Conservation (phyloP, 2,113 vertebrate genomes). For the Etheostoma spectabile region DNA sequence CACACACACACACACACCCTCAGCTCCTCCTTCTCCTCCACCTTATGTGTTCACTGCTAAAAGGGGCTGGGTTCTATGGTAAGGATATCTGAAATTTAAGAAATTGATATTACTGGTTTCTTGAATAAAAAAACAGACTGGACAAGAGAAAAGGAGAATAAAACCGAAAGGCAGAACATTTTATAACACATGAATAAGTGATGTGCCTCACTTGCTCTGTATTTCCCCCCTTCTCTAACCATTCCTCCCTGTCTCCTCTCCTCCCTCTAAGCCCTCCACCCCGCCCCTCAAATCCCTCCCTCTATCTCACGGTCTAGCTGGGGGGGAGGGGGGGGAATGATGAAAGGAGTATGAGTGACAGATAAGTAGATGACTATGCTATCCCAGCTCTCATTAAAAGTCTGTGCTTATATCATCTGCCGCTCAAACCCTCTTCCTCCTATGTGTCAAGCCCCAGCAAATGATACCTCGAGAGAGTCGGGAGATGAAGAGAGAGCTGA, state of each 20-base stretch:
- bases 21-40: conserved; percentile 42
- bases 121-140: conserved; percentile 10
- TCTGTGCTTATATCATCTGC: conserved; percentile 64
- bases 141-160: conserved; percentile 1
- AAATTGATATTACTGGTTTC: neutral
- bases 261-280: conserved; percentile 34
- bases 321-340: conserved; percentile 39
- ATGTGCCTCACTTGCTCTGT: conserved; percentile 43
- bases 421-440: conserved; percentile 47
- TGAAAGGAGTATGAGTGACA: conserved; percentile 76
- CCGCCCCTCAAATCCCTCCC: conserved; percentile 28
- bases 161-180: conserved; percentile 35
- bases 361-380: conserved; percentile 75
- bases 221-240: neutral
- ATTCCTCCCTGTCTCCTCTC: conserved; percentile 21
- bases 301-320: conserved; percentile 32
- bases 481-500: conserved; percentile 28
- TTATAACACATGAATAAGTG: conserved; percentile 71
- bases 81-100: conserved; percentile 21
- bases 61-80: neutral
- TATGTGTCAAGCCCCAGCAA: conserved; percentile 49
- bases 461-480: conserved; percentile 69
- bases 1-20: conserved; percentile 39
- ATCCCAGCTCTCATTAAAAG: conserved; percentile 77
- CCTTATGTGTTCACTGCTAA: conserved; percentile 26